Evolutionary conservation across 2,888 invertebrate species (phyloP).

Genomic region (Biston betularia): DNA sequence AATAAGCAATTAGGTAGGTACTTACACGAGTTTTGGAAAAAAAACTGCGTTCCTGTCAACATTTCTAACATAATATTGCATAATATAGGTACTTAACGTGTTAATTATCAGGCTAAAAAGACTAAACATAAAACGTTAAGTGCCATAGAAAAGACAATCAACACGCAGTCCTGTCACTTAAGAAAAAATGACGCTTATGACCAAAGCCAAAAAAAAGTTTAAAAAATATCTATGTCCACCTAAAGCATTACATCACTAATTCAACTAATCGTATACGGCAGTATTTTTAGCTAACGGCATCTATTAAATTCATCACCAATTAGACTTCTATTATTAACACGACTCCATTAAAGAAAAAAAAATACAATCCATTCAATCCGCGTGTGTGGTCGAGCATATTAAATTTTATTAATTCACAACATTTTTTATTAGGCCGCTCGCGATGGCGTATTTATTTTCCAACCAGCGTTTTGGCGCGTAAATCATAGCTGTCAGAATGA

Average conservation of each 20-base stretch:
- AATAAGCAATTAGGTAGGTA: too few relatives aligned
- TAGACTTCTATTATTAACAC: conserved; percentile 45
- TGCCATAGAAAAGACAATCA: too few relatives aligned
- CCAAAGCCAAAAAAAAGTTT: neutral
- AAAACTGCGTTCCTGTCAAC: too few relatives aligned
- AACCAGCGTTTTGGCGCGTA: conserved; percentile 58
- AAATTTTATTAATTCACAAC: conserved; percentile 69
- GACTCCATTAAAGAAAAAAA: conserved; percentile 43
- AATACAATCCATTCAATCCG: conserved; percentile 48
- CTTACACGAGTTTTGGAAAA: too few relatives aligned
- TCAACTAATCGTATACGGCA: conserved; percentile 24
- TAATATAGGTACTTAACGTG: too few relatives aligned
- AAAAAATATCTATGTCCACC: conserved; percentile 12
- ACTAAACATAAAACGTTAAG: too few relatives aligned
- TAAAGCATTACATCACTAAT: conserved; percentile 18
- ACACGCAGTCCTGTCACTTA: too few relatives aligned
- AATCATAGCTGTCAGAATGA: conserved; percentile 72
- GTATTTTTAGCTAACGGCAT: conserved; percentile 39
- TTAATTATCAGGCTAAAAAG: too few relatives aligned
- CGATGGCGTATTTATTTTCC: conserved; percentile 66
- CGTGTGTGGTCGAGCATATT: conserved; percentile 70
- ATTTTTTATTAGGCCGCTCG: conserved; percentile 61
- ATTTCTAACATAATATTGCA: too few relatives aligned
- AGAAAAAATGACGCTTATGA: too few relatives aligned
- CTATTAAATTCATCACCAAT: conserved; percentile 51